Conservation (phyloP, 2,888 invertebrate genomes). For the Eristalis tenax region DNA sequence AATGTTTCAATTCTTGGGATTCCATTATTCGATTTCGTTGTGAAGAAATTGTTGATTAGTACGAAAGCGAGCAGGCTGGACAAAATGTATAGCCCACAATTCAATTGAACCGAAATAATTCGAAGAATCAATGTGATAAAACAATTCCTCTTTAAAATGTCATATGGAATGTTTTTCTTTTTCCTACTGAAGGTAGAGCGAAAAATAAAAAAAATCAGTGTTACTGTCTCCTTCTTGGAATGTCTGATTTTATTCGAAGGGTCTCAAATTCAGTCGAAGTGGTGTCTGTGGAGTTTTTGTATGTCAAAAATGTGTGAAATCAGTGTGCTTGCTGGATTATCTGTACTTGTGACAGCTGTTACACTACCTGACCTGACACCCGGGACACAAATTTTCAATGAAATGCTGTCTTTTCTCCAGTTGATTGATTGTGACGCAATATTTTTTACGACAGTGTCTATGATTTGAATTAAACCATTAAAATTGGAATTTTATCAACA, state of each 20-base stretch:
- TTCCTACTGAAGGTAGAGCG: neutral
- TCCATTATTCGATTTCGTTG: neutral
- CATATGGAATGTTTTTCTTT: neutral
- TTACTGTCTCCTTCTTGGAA: neutral
- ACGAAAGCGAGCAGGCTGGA: neutral
- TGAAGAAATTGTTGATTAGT: slow-evolving; percentile 7
- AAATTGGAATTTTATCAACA: neutral
- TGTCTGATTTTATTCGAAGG: neutral
- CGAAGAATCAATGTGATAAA: slow-evolving; percentile 11
- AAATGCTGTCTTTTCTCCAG: neutral
- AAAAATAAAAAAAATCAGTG: neutral
- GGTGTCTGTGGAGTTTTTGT: neutral
- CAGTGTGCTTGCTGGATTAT: neutral
- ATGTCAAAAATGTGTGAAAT: neutral
- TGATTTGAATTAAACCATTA: neutral
- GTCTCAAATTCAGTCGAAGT: neutral
- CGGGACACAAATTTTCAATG: neutral
- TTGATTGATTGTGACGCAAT: neutral
- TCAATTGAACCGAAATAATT: slow-evolving; percentile 19
- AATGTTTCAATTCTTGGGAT: neutral
- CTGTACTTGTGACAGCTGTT: neutral
- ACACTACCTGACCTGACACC: neutral
- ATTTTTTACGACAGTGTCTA: neutral
- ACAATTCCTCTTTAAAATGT: neutral
- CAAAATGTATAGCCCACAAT: neutral